These are phyloP conservation scores for Sinelater perroti DNA, from an alignment of 2,888 invertebrate genomes.

Conservation along the genomic window DNA sequence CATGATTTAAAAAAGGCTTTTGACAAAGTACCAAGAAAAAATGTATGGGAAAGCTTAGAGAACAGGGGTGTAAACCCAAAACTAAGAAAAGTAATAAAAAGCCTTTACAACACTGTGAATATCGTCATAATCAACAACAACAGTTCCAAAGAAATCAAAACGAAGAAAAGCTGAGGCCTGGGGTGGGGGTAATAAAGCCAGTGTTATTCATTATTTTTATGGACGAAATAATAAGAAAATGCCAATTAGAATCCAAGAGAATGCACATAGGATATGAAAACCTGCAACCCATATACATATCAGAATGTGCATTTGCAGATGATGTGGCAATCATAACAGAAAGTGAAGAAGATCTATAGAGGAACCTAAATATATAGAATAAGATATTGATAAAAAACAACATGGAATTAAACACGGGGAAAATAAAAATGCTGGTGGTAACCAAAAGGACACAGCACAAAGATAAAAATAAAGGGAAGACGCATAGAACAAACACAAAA, in stretches of 20 bases:
- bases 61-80: slow-evolving; percentile 20
- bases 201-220: too few relatives aligned
- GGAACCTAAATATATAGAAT: slow-evolving; percentile 23
- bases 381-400: slow-evolving; percentile 16
- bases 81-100: slow-evolving; percentile 27
- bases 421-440: slow-evolving; percentile 28
- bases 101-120: slow-evolving; percentile 7
- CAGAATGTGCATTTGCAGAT: slow-evolving; percentile 22
- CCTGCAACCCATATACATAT: slow-evolving; percentile 10
- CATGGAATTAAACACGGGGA: slow-evolving; percentile 22
- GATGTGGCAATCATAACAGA: slow-evolving; percentile 17
- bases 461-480: slow-evolving; percentile 19
- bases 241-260: background rate
- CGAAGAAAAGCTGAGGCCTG: slow-evolving; percentile 8
- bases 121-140: background rate
- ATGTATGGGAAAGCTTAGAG: slow-evolving; percentile 31
- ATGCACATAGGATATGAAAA: slow-evolving; percentile 18
- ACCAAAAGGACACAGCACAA: slow-evolving; percentile 9
- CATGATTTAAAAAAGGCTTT: slow-evolving; percentile 39
- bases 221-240: slow-evolving; percentile 19
- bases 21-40: slow-evolving; percentile 27
- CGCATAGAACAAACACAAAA: slow-evolving; percentile 15
- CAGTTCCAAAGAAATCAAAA: background rate
- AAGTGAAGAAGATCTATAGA: slow-evolving; percentile 24
- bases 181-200: slow-evolving; percentile 24